Base-by-base conservation (phyloP, 2,888 invertebrate species). In the Noctua janthe region DNA sequence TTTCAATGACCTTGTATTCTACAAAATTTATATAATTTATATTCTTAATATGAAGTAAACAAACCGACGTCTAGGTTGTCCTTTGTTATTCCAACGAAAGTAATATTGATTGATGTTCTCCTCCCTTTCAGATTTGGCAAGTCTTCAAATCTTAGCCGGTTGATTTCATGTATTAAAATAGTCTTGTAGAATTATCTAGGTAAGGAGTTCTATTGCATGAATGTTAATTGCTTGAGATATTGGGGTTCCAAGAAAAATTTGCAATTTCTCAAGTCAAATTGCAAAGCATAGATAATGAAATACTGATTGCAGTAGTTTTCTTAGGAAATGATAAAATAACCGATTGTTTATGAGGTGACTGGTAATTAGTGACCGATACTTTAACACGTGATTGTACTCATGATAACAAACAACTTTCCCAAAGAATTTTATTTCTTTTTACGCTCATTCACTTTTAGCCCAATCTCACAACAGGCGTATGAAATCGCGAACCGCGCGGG, bases 91-190 rank as follows among this genome's bases (percentile, higher is more conserved):
- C 29, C 29, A 72, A 72, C n/a, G 51, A 67, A 72, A 78, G 62
- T 84, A 47, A 51, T 51, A 83, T 81, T 83, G 66, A 77, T 81
- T 82, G 47, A 78, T 72, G 62, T 49, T 49, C 13, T 20, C 62
- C 13, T 20, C 62, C 67, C n/a, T 71, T 78, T 72, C 54, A 17
- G 47, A 78, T 78, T 73, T 82, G 82, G 82, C 72, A 73, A 20
- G 11, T 13, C 3, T 62, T 72, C 54, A 84, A 84, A 62, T 64
- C 51, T 59, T 67, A 76, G 47, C 54, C 47, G 23, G 23, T 82
- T 47, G 62, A 84, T 54, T 72, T 72, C 51, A 69, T 39, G 56
- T 54, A 35, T 70, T 64, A 78, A 84, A 82, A 72, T 84, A 72
- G 29, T 39, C 29, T 71, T n/a, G 56, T n/a, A 35, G 23, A 71